Evolutionary conservation across 2,797 vertebrate genomes (phyloP).

Genomic region (Propithecus perrieri): DNA sequence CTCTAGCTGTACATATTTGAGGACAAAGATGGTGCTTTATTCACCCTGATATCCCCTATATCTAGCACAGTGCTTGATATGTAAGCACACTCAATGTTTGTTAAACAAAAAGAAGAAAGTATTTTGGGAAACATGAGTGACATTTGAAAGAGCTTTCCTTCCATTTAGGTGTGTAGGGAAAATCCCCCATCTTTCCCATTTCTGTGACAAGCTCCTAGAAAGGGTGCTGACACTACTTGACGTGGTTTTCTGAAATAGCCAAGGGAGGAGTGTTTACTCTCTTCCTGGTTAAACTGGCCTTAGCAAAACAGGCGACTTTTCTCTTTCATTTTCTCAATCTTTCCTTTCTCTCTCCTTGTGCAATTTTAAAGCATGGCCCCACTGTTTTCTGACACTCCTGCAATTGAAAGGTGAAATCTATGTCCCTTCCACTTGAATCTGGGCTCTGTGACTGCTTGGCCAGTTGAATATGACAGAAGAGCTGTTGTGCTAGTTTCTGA

Average conservation of each 20-base stretch:
- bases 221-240: background rate
- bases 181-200: background rate
- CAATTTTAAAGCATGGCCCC: background rate
- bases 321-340: conserved; percentile 8
- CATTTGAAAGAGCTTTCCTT: background rate
- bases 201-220: background rate
- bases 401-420: background rate
- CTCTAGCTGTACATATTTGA: background rate
- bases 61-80: background rate
- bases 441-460: background rate
- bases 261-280: background rate
- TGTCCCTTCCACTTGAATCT: conserved; percentile 2
- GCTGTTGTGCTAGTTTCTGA: background rate
- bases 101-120: background rate
- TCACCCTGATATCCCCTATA: background rate
- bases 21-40: background rate
- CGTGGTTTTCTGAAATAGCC: background rate
- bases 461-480: background rate
- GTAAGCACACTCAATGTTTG: background rate
- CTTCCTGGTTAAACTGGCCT: background rate
- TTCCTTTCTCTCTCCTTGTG: conserved; percentile 4
- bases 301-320: background rate
- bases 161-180: background rate
- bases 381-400: background rate
- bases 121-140: background rate